phyloP scores from a whole-genome alignment of 1,140 invertebrate genomes.

The Choristoneura fumiferana region DNA sequence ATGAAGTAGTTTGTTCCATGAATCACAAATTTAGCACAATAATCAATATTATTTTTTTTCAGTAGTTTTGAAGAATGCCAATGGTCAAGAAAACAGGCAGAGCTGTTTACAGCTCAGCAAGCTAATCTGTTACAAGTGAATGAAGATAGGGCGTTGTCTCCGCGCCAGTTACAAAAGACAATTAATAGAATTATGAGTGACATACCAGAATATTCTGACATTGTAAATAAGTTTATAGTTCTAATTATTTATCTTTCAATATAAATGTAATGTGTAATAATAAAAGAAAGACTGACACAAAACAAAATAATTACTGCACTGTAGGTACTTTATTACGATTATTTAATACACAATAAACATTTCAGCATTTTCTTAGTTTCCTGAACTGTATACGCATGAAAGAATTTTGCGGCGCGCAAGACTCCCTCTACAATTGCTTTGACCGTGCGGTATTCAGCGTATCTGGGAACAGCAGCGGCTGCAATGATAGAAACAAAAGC shows the following conservation, averaged over 20 bases:
- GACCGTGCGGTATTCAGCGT: slow-evolving; percentile 83
- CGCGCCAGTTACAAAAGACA: slow-evolving; percentile 86
- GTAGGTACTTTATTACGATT: too few species aligned
- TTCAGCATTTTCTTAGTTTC: slow-evolving; percentile 94
- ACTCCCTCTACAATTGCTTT: slow-evolving; percentile 92
- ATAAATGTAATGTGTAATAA: too few species aligned
- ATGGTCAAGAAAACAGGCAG: slow-evolving; percentile 92
- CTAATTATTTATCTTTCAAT: too few species aligned
- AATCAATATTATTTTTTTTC: slow-evolving; percentile 28
- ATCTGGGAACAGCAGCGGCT: slow-evolving; percentile 57
- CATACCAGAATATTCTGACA: slow-evolving; percentile 90
- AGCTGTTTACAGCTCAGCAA: slow-evolving; percentile 92
- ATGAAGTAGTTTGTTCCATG: too few species aligned
- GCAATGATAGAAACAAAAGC: slow-evolving; percentile 85
- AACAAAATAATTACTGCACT: neutral
- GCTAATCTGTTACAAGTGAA: slow-evolving; percentile 89
- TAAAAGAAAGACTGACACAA: too few species aligned
- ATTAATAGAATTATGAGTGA: slow-evolving; percentile 88
- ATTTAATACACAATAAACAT: slow-evolving; percentile 38
- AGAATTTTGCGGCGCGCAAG: slow-evolving; percentile 91
- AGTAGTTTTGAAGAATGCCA: slow-evolving; percentile 78
- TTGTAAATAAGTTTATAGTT: slow-evolving; percentile 78
- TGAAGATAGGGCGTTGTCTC: slow-evolving; percentile 87
- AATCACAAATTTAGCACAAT: too few species aligned
- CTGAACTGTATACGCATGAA: slow-evolving; percentile 92